Evolutionary conservation across 2,797 vertebrate genomes (phyloP).

Genomic region (Chrysocyon brachyurus): DNA sequence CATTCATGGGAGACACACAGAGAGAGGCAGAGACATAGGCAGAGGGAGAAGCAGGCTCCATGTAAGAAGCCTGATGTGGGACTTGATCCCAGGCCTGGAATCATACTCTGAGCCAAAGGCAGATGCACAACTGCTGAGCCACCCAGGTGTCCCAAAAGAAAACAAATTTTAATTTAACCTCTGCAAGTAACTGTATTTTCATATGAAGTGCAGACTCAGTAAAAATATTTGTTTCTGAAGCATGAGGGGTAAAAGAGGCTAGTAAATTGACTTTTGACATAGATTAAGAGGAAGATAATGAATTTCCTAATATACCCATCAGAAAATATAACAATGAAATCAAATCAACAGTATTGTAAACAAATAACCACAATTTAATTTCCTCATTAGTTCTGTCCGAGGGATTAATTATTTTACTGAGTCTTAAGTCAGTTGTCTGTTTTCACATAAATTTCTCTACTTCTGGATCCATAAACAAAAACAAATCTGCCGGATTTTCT

Average conservation of each 20-base stretch:
- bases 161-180: not conserved
- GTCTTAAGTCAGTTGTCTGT: not conserved
- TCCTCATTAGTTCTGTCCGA: not conserved
- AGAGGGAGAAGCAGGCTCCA: too few species aligned
- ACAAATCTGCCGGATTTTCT: not conserved
- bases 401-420: not conserved
- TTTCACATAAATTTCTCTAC: conserved; percentile 2
- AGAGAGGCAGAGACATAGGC: too few species aligned
- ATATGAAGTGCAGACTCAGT: not conserved
- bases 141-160: too few species aligned
- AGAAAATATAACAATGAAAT: not conserved
- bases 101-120: too few species aligned
- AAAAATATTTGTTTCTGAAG: not conserved
- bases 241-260: not conserved
- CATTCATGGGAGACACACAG: too few species aligned
- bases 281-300: not conserved
- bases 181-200: not conserved
- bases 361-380: not conserved
- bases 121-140: too few species aligned
- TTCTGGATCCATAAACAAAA: not conserved
- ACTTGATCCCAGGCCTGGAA: too few species aligned
- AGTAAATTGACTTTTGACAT: not conserved
- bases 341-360: not conserved
- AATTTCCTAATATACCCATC: not conserved
- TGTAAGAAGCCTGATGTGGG: too few species aligned